These are phyloP conservation scores for Nyctibius bracteatus DNA, from an alignment of 2,113 vertebrate species.

Conservation along the genomic window DNA sequence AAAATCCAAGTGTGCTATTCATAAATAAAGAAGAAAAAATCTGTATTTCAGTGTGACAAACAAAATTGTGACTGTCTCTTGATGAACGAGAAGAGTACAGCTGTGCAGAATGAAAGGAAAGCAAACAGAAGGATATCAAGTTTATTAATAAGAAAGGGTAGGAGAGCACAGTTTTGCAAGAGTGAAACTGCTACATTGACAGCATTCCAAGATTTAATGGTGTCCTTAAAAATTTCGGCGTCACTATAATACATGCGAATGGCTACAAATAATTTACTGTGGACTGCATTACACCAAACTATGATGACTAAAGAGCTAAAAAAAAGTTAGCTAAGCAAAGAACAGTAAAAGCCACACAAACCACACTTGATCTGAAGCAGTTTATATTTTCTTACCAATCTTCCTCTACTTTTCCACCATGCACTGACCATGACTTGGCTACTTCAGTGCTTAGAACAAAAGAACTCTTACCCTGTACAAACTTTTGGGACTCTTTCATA, in stretches of 20 bases:
- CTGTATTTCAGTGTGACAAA: background rate
- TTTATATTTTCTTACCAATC: background rate
- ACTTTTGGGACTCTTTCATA: background rate
- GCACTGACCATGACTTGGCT: background rate
- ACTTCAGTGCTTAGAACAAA: background rate
- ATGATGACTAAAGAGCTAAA: background rate
- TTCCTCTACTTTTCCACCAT: background rate
- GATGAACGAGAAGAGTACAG: slow-evolving; percentile 5
- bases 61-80: slow-evolving; percentile 8
- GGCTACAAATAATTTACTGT: background rate
- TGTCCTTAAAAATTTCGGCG: background rate
- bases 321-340: background rate
- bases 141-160: slow-evolving; percentile 30
- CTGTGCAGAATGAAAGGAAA: slow-evolving; percentile 32
- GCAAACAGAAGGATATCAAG: background rate
- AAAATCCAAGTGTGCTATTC: background rate
- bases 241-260: background rate
- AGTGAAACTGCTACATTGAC: background rate
- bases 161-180: background rate
- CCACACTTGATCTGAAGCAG: background rate
- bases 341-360: background rate
- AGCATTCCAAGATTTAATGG: background rate
- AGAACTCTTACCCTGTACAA: background rate
- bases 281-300: background rate
- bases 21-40: slow-evolving; percentile 19